Conservation (phyloP, 2,888 invertebrate species). For the Geophilus truncorum region DNA sequence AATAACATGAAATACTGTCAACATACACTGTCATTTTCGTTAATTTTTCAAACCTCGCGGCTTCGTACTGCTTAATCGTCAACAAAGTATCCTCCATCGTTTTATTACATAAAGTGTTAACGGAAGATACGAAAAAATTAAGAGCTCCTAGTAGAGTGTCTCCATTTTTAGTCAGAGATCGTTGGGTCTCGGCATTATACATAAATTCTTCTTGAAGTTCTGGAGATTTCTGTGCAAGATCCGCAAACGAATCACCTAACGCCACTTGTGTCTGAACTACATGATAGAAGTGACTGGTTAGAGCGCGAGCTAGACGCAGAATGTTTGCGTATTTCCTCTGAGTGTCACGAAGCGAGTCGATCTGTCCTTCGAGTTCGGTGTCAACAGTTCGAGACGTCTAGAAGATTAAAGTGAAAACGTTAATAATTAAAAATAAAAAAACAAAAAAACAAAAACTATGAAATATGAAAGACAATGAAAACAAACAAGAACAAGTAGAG, state of each 20-base stretch:
- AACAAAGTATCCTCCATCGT: constrained; percentile 92
- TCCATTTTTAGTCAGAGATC: constrained; percentile 86
- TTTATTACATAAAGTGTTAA: constrained; percentile 93
- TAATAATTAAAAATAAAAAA: background rate
- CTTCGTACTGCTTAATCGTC: constrained; percentile 71
- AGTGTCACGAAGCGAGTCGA: constrained; percentile 86
- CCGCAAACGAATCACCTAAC: constrained; percentile 88
- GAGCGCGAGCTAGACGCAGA: constrained; percentile 74
- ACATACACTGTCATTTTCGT: background rate
- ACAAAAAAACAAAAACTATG: background rate
- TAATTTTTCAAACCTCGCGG: constrained; percentile 59
- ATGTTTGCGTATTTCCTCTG: constrained; percentile 87
- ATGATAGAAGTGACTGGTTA: constrained; percentile 82
- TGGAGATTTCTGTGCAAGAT: constrained; percentile 91
- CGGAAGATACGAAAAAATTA: constrained; percentile 92
- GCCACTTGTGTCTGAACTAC: constrained; percentile 81
- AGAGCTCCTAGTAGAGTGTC: constrained; percentile 86
- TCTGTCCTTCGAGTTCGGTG: constrained; percentile 90
- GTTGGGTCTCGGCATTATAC: constrained; percentile 93
- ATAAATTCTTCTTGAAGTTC: constrained; percentile 91
- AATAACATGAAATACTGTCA: background rate
- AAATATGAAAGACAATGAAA: background rate
- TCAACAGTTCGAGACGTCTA: constrained; percentile 78
- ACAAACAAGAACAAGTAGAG: background rate
- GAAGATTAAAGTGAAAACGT: background rate